phyloP scores from a whole-genome alignment of 2,113 vertebrate species.

The Tyrannus savana region DNA sequence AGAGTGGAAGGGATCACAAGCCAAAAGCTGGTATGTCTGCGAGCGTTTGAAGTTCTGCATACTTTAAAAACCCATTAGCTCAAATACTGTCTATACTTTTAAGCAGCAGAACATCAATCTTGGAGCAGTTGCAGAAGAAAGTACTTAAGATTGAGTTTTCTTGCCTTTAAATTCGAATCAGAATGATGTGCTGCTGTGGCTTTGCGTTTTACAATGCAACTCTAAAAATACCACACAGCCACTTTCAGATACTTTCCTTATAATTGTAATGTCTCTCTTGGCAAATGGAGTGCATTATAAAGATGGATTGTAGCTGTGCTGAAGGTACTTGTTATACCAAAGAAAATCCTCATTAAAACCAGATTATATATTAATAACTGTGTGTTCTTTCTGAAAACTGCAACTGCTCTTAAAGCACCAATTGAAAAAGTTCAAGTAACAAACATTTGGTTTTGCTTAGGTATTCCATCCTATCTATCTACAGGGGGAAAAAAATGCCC shows the following conservation, averaged over 20 bases:
- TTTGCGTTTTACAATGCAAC: not conserved
- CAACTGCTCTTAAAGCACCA: not conserved
- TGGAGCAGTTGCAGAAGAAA: not conserved
- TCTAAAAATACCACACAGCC: not conserved
- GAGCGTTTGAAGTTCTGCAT: not conserved
- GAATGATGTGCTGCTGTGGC: not conserved
- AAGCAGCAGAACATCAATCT: not conserved
- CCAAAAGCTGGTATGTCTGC: not conserved
- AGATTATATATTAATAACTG: not conserved
- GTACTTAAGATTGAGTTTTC: slow-evolving; percentile 10
- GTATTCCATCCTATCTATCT: not conserved
- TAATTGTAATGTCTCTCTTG: not conserved
- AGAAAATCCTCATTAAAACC: not conserved
- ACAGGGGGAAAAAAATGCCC: too few species aligned
- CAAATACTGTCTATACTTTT: not conserved
- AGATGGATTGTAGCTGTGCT: not conserved
- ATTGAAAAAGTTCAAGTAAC: not conserved
- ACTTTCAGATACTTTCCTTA: not conserved
- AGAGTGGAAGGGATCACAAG: not conserved
- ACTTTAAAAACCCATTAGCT: not conserved
- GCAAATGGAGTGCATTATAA: not conserved
- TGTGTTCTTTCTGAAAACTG: not conserved
- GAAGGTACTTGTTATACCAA: not conserved
- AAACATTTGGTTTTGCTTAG: not conserved
- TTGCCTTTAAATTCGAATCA: slow-evolving; percentile 4